phyloP scores from a whole-genome alignment of 2,888 invertebrate genomes.

The Thalpophila matura region DNA sequence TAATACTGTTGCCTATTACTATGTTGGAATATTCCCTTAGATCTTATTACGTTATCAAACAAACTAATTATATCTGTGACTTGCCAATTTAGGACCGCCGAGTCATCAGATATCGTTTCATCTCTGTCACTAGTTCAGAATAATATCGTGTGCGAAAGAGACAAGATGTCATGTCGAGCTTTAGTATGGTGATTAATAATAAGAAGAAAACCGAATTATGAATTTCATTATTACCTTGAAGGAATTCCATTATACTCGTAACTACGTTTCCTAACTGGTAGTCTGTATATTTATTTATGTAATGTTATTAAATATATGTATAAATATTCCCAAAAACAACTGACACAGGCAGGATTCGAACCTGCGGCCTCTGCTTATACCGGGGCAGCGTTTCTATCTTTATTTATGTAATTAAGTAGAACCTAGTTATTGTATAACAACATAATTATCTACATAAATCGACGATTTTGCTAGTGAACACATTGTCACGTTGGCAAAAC shows the following conservation, averaged over 20 bases:
- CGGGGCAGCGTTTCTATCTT: too few relatives aligned
- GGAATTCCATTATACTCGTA: constrained; percentile 19
- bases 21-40: background rate
- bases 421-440: too few relatives aligned
- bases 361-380: too few relatives aligned
- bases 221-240: constrained; percentile 16
- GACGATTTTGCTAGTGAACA: too few relatives aligned
- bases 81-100: constrained; percentile 45
- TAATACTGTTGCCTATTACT: too few relatives aligned
- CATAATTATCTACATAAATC: too few relatives aligned
- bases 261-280: background rate
- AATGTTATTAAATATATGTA: too few relatives aligned
- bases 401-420: too few relatives aligned
- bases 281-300: background rate
- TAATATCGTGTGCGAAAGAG: constrained; percentile 18
- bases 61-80: constrained; percentile 60
- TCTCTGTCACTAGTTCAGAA: constrained; percentile 35
- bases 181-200: constrained; percentile 37
- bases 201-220: constrained; percentile 38
- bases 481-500: too few relatives aligned
- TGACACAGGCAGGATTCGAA: too few relatives aligned
- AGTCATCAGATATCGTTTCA: constrained; percentile 28
- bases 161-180: background rate
- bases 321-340: too few relatives aligned
- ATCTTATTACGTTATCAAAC: constrained; percentile 51